phyloP scores from a whole-genome alignment of 2,888 invertebrate species.

The Drosophila picticornis region DNA sequence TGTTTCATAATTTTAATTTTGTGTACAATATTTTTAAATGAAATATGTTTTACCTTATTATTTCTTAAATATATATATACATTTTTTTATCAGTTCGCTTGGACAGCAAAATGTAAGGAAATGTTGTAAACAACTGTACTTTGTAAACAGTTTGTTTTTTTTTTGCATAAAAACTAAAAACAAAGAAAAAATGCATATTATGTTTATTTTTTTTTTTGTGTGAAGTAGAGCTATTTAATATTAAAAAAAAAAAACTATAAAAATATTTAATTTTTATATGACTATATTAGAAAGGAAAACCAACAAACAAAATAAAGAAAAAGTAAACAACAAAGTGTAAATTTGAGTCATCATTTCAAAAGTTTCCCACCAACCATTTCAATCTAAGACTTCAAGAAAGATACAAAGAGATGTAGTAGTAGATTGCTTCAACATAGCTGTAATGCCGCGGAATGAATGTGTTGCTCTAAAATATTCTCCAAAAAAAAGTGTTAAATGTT shows the following conservation, averaged over 20 bases:
- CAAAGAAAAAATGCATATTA: constrained; percentile 24
- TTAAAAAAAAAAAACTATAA: constrained; percentile 50
- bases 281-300: constrained; percentile 49
- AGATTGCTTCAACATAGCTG: neutral
- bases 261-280: constrained; percentile 57
- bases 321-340: constrained; percentile 49
- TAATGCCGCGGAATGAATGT: neutral
- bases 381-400: neutral
- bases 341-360: constrained; percentile 34
- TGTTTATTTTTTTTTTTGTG: constrained; percentile 54
- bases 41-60: constrained; percentile 38
- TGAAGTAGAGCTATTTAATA: constrained; percentile 71
- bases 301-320: constrained; percentile 57
- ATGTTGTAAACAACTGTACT: constrained; percentile 53
- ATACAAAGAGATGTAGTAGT: neutral
- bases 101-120: constrained; percentile 40
- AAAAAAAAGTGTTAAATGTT: neutral
- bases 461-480: neutral
- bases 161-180: constrained; percentile 29
- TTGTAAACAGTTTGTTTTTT: constrained; percentile 57
- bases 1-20: constrained; percentile 62
- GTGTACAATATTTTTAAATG: constrained; percentile 51
- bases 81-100: constrained; percentile 33
- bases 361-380: neutral
- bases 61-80: constrained; percentile 27